Percentiles rank a stretch among this genome's conserved stretches.
These are phyloP conservation scores for Marisa cornuarietis DNA, from an alignment of 1,140 invertebrate genomes.

Conservation along the genomic window DNA sequence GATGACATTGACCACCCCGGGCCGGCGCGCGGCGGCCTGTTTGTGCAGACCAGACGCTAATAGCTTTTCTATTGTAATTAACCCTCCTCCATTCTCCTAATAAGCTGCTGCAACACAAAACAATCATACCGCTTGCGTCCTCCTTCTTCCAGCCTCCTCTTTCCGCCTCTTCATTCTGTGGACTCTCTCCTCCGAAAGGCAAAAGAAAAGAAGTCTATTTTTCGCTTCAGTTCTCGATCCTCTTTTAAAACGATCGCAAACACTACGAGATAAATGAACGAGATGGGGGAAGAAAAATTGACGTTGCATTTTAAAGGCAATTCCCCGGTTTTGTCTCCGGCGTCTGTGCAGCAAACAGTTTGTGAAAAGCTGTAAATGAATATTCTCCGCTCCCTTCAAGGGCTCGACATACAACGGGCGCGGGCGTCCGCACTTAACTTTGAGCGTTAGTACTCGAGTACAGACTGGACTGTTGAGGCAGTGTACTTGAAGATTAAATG, in stretches of 20 bases:
- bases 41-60: slow-evolving; percentile 7
- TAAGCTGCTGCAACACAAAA: slow-evolving; percentile 11
- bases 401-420: background rate
- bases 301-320: slow-evolving; percentile 2
- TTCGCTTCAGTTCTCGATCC: background rate
- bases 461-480: background rate
- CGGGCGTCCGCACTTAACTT: background rate
- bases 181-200: background rate
- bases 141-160: background rate
- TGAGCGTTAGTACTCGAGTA: background rate
- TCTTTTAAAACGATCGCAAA: slow-evolving; percentile 9
- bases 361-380: slow-evolving; percentile 3
- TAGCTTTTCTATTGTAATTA: slow-evolving; percentile 18
- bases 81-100: slow-evolving; percentile 13
- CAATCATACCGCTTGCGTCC: background rate
- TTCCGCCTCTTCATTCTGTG: background rate
- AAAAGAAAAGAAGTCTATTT: background rate
- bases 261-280: background rate
- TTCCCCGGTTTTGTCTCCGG: background rate
- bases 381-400: background rate
- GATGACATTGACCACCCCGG: slow-evolving; percentile 6
- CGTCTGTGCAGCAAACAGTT: background rate
- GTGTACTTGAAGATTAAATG: background rate
- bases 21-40: background rate
- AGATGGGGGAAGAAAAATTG: slow-evolving; percentile 8